Percentiles rank a stretch among this genome's conserved stretches.
These are phyloP conservation scores for Bombus pascuorum DNA, from an alignment of 1,140 invertebrate species.

Conservation along the genomic window DNA sequence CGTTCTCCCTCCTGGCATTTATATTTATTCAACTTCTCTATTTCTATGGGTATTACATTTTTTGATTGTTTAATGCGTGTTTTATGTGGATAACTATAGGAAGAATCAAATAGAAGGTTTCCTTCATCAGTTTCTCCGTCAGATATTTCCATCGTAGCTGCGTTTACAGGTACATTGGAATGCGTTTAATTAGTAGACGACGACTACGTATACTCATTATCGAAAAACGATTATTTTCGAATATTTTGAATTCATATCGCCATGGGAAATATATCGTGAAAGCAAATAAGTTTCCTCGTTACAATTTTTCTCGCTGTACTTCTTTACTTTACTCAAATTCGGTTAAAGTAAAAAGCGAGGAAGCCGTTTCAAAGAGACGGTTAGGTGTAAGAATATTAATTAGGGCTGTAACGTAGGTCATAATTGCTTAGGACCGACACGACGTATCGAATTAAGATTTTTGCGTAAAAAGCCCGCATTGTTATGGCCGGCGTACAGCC, in stretches of 20 bases:
- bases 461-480: constrained; percentile 44
- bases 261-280: constrained; percentile 26
- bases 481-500: constrained; percentile 7
- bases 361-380: background rate
- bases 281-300: constrained; percentile 17
- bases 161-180: constrained; percentile 20
- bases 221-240: constrained; percentile 48
- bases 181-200: constrained; percentile 44
- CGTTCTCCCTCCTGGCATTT: background rate
- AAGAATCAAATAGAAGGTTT: background rate
- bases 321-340: too few species aligned
- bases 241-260: constrained; percentile 48
- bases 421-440: constrained; percentile 50
- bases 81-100: too few species aligned
- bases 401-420: constrained; percentile 27
- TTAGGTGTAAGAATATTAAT: background rate
- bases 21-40: background rate
- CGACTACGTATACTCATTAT: constrained; percentile 35
- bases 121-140: background rate
- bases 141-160: constrained; percentile 9
- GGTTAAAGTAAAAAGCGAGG: too few species aligned
- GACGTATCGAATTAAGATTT: constrained; percentile 66
- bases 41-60: background rate
- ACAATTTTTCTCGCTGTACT: too few species aligned
- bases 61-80: too few species aligned